Evolutionary conservation across 2,113 vertebrate species (phyloP).

Genomic region (Prietella phreatophila): DNA sequence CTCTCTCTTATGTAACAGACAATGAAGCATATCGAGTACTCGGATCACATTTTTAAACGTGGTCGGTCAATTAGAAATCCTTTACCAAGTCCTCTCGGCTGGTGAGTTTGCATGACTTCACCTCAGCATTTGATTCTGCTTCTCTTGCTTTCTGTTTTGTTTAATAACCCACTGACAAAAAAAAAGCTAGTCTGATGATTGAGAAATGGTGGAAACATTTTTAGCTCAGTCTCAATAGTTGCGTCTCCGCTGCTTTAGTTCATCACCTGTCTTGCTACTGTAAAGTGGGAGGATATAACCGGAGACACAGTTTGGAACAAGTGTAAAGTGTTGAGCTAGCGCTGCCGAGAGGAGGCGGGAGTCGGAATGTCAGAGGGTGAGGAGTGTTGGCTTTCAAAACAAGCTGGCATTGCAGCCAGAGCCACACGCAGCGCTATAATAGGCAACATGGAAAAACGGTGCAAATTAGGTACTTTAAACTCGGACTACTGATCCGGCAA

Average conservation of each 20-base stretch:
- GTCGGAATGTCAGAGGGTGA: constrained; percentile 63
- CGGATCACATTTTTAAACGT: background rate
- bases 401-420: constrained; percentile 64
- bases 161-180: background rate
- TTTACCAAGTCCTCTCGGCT: background rate
- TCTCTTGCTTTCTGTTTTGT: background rate
- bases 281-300: constrained; percentile 40
- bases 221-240: background rate
- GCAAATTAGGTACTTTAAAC: background rate
- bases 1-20: background rate
- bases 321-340: background rate
- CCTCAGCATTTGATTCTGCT: background rate
- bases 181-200: background rate
- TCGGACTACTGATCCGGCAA: background rate
- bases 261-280: constrained; percentile 50
- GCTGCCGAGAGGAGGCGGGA: background rate
- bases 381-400: constrained; percentile 70
- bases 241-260: background rate
- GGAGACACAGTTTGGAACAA: background rate
- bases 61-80: background rate
- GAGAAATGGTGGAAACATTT: background rate
- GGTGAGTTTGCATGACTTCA: background rate
- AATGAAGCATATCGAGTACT: background rate
- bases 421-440: constrained; percentile 48
- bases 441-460: constrained; percentile 37